Evolutionary conservation across 37 sponge, comb jelly and placozoan species (phyloP), one percentile per base, ranked within the genome.

Genomic region (Beroe ovata): DNA sequence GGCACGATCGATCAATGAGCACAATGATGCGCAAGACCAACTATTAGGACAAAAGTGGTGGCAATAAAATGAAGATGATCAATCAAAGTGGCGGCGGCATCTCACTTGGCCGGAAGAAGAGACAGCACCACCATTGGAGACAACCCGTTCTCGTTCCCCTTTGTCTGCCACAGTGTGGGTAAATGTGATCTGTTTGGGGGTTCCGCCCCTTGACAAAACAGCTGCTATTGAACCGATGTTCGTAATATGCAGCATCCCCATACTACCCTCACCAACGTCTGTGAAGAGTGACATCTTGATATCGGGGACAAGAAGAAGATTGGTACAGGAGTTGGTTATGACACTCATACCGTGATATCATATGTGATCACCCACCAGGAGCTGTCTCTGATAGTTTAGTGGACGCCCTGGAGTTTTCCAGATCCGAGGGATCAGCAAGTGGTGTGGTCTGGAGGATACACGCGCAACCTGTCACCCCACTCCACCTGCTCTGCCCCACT

Each of bases 401-500:
- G 36, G 69, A 66, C 14, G 69, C 32, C 19, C 69, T 29, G 33
- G 69, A 66, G 33, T 66, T 2, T 28, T 21, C 28, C 23, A 25
- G 20, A 16, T 25, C 29, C 16, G 32, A 25, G 35, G 16, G 16
- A 8, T 29, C 36, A 11, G 16, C 28, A 25, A 11, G 35, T 40
- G 84, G 54, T 23, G 28, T 41, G 0, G 84, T 77, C 28, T 77
- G 84, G n/a, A 77, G 28, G 47, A 77, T 16, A 20, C 84, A 77
- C 47, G 33, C 38, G 33, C 54, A 42, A 1, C 84, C 84, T 1
- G 84, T 40, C 21, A 77, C 84, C 25, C 84, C 84, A 77, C 84
- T 77, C 84, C 84, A 77, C 28, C 84, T 39, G 22, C 54, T 77
- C 84, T 77, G 84, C 0, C 84, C 84, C 84, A 77, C 38, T 29